Percentiles rank a stretch among this genome's conserved stretches.
phyloP scores from a whole-genome alignment of 2,888 invertebrate genomes.

The Oligia fasciuncula region DNA sequence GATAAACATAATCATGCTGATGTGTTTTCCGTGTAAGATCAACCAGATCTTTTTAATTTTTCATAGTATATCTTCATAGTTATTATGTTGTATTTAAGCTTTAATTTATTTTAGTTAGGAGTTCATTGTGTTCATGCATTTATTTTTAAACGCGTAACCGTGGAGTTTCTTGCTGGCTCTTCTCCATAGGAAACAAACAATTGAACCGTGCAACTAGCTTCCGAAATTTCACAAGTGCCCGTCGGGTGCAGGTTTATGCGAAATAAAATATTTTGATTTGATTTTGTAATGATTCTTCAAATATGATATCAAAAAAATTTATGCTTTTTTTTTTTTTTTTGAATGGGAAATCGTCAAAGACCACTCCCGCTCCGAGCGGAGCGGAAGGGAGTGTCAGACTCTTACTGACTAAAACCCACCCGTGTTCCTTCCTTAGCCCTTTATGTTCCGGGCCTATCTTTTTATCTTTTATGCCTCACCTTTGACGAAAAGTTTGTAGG shows the following conservation, averaged over 20 bases:
- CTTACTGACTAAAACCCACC: no score
- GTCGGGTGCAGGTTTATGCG: not conserved
- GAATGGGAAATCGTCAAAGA: no score
- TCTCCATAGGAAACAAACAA: no score
- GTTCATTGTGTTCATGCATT: not conserved
- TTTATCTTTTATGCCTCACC: not conserved
- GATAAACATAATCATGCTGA: constrained; percentile 23
- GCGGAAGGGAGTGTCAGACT: no score
- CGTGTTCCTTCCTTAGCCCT: no score
- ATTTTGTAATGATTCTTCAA: not conserved
- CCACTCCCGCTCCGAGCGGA: no score
- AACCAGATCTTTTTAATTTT: no score
- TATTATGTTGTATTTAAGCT: not conserved
- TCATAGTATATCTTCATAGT: not conserved
- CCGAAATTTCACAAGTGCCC: no score
- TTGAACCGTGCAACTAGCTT: no score
- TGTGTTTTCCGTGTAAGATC: not conserved
- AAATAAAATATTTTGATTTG: not conserved
- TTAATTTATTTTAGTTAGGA: not conserved
- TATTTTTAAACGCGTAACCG: not conserved
- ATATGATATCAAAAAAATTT: not conserved
- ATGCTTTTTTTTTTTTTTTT: not conserved
- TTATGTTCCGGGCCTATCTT: no score
- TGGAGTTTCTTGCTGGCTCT: no score
- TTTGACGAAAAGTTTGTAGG: not conserved